A percentile compares a stretch with the other conserved stretches of the same genome.
phyloP scores from a whole-genome alignment of 2,797 vertebrate genomes.

The Philypnodon macrostomus region DNA sequence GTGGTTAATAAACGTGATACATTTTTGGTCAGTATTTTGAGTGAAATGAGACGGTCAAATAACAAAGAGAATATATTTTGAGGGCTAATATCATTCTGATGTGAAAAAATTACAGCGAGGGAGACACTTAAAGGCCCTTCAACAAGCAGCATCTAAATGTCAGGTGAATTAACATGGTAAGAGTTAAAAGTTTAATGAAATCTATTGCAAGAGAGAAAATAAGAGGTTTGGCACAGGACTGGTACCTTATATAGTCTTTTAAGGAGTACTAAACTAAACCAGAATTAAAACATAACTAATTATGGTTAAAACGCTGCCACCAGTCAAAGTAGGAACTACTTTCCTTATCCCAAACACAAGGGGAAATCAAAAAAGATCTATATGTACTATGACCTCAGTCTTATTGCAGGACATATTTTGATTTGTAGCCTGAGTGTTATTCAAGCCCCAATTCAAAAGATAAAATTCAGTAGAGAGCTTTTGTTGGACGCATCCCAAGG shows the following conservation, averaged over 20 bases:
- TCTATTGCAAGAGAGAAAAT: constrained; percentile 66
- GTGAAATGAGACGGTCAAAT: constrained; percentile 8
- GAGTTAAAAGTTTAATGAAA: constrained; percentile 78
- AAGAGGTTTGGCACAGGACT: constrained; percentile 67
- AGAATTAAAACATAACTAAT: no score
- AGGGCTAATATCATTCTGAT: constrained; percentile 48
- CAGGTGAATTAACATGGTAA: constrained; percentile 70
- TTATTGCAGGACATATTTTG: constrained; percentile 68
- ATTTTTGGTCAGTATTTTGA: constrained; percentile 43
- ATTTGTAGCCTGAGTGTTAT: constrained; percentile 74
- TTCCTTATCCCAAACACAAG: constrained; percentile 63
- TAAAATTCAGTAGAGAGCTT: constrained; percentile 73
- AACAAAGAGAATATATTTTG: constrained; percentile 21
- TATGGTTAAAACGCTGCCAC: no score
- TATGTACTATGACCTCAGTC: constrained; percentile 67
- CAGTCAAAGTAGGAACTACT: constrained; percentile 64
- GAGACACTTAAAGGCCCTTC: constrained; percentile 48
- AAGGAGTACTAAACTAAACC: no score
- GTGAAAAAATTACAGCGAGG: constrained; percentile 55
- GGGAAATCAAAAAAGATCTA: constrained; percentile 69
- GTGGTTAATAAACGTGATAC: constrained; percentile 41
- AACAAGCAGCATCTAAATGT: constrained; percentile 62
- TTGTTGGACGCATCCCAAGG: constrained; percentile 74
- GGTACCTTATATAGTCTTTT: no score
- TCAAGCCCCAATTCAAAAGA: constrained; percentile 73